A percentile compares a stretch with the other conserved stretches of the same genome.
Evolutionary conservation across 1,140 invertebrate genomes (phyloP).

Genomic region (Trichogramma pretiosum): DNA sequence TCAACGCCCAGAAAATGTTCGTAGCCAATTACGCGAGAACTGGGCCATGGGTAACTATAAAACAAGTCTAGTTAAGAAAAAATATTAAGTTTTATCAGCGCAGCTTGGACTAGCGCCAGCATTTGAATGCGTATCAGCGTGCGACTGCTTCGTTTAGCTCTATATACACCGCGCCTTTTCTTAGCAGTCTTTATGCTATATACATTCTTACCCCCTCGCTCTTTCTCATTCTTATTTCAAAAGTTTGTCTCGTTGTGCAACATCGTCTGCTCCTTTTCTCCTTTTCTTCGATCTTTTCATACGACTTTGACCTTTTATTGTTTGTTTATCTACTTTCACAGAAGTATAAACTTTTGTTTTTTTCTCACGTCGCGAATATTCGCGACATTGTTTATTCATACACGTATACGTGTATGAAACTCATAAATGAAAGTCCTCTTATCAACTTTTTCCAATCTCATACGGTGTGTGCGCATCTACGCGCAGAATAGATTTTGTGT

Average conservation of each 20-base stretch:
- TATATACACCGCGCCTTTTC: background rate
- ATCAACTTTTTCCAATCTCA: too few relatives aligned
- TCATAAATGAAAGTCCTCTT: too few relatives aligned
- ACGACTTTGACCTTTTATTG: too few relatives aligned
- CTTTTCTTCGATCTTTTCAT: too few relatives aligned
- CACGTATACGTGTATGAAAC: too few relatives aligned
- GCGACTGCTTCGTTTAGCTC: conserved; percentile 9
- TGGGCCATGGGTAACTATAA: conserved; percentile 30
- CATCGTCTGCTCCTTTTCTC: background rate
- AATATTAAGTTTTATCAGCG: conserved; percentile 37
- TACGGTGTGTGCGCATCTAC: too few relatives aligned
- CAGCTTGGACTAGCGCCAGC: conserved; percentile 33
- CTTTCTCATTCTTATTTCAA: background rate
- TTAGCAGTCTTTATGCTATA: conserved; percentile 6
- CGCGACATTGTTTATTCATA: too few relatives aligned
- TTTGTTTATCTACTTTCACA: too few relatives aligned
- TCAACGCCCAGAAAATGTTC: too few relatives aligned
- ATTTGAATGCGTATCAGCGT: conserved; percentile 28
- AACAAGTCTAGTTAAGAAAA: conserved; percentile 35
- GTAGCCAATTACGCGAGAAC: conserved; percentile 34
- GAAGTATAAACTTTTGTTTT: too few relatives aligned
- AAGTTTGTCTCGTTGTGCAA: background rate
- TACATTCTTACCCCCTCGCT: background rate
- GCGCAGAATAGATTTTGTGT: too few relatives aligned
- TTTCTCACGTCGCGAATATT: too few relatives aligned